Conservation (phyloP, 1,140 invertebrate genomes). For the Dendroctonus ponderosae region DNA sequence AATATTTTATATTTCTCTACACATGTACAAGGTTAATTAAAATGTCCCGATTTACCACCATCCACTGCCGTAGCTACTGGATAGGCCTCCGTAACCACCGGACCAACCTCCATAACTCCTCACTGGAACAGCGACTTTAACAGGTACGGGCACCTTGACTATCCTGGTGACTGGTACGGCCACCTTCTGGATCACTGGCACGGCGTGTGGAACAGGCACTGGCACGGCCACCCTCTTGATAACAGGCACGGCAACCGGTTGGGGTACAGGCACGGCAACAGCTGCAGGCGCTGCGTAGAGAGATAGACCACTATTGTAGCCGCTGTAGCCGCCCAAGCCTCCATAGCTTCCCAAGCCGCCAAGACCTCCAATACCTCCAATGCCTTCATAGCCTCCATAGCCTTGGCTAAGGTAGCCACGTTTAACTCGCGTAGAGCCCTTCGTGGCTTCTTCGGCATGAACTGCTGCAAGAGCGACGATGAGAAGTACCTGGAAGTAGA, state of each 20-base stretch:
- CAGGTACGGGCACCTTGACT: constrained; percentile 25
- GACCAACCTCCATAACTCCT: constrained; percentile 9
- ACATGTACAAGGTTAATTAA: no score
- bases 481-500: constrained; percentile 1
- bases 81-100: constrained; percentile 16
- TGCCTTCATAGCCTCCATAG: constrained; percentile 9
- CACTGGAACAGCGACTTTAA: constrained; percentile 32
- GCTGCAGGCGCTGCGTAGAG: constrained; percentile 1
- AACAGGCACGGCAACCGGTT: constrained; percentile 28
- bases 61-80: constrained; percentile 5
- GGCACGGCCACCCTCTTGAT: constrained; percentile 24
- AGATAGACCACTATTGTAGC: constrained; percentile 2
- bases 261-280: constrained; percentile 24
- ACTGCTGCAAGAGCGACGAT: background rate
- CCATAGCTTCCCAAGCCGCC: constrained; percentile 3
- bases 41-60: constrained; percentile 6
- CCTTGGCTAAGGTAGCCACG: constrained; percentile 37
- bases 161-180: constrained; percentile 20
- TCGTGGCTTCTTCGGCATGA: constrained; percentile 7
- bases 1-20: no score
- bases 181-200: constrained; percentile 18
- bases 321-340: constrained; percentile 5
- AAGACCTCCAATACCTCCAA: constrained; percentile 13
- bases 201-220: constrained; percentile 29
- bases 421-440: constrained; percentile 22